Conservation (phyloP, 2,797 vertebrate species). For the Protosalanx chinensis region DNA sequence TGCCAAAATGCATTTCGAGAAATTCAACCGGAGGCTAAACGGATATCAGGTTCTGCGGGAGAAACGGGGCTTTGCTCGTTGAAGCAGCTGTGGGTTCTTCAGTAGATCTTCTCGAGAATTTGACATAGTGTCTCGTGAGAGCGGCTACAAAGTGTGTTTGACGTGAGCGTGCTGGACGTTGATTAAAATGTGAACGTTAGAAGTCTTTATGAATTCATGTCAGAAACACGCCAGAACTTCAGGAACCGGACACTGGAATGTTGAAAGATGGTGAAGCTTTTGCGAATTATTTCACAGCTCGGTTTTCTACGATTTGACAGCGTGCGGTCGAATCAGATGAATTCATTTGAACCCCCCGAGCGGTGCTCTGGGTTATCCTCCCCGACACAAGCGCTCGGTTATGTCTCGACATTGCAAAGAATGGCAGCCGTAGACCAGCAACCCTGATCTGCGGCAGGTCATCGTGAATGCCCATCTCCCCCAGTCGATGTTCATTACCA, state of each 20-base stretch:
- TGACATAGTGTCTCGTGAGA: neutral
- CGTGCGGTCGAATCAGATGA: constrained; percentile 17
- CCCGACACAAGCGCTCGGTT: constrained; percentile 4
- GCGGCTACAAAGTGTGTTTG: neutral
- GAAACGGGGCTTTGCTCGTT: constrained; percentile 1
- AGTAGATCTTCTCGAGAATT: neutral
- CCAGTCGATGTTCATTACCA: constrained; percentile 46
- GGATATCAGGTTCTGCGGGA: constrained; percentile 31
- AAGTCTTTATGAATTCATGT: neutral
- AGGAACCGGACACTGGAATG: constrained; percentile 1
- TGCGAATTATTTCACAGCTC: constrained; percentile 2
- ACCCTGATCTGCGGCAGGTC: constrained; percentile 46
- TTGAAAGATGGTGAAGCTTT: constrained; percentile 10
- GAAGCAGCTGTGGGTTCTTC: neutral
- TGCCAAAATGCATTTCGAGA: constrained; percentile 49
- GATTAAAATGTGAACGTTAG: neutral
- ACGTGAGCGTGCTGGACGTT: neutral
- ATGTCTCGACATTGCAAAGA: constrained; percentile 23
- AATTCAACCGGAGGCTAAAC: constrained; percentile 34
- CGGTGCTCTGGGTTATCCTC: constrained; percentile 27
- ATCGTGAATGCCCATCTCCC: constrained; percentile 42
- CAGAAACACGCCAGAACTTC: neutral
- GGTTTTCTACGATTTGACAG: constrained; percentile 21
- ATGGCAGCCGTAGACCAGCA: constrained; percentile 22
- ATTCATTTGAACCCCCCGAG: constrained; percentile 22